phyloP scores from a whole-genome alignment of 2,113 vertebrate species.

The Mus pahari region DNA sequence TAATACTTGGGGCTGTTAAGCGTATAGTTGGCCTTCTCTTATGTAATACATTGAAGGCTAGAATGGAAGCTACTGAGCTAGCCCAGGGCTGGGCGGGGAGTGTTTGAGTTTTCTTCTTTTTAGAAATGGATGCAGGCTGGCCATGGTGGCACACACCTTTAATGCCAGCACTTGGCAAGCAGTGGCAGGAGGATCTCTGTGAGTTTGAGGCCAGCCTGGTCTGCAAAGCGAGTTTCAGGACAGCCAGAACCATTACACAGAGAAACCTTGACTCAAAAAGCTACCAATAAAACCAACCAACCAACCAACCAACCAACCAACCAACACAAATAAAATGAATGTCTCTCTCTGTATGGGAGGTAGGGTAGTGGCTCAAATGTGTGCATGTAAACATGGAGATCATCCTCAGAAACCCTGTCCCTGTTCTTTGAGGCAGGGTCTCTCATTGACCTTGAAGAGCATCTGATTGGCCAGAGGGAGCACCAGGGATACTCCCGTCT shows the following conservation, averaged over 20 bases:
- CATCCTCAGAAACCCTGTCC: not conserved
- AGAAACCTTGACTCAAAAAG: not conserved
- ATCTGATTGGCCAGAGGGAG: not conserved
- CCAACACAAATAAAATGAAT: not conserved
- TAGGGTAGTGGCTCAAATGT: too few species aligned
- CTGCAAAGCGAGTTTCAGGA: not conserved
- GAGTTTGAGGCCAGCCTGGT: not conserved
- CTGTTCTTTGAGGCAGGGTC: not conserved
- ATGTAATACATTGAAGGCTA: not conserved
- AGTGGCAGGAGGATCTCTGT: not conserved
- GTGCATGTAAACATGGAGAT: too few species aligned
- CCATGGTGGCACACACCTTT: not conserved
- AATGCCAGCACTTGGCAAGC: not conserved
- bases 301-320: too few species aligned
- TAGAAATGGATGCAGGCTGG: not conserved
- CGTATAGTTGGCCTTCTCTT: fast-evolving
- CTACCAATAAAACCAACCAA: too few species aligned
- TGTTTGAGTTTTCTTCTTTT: not conserved
- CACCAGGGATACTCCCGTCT: not conserved
- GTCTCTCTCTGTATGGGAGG: not conserved
- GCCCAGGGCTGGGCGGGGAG: too few species aligned
- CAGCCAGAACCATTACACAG: not conserved
- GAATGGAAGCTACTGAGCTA: not conserved
- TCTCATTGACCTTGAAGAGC: not conserved
- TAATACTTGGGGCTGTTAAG: fast-evolving